These are phyloP conservation scores for Cantharis rustica DNA, from an alignment of 2,888 invertebrate genomes.

Conservation along the genomic window DNA sequence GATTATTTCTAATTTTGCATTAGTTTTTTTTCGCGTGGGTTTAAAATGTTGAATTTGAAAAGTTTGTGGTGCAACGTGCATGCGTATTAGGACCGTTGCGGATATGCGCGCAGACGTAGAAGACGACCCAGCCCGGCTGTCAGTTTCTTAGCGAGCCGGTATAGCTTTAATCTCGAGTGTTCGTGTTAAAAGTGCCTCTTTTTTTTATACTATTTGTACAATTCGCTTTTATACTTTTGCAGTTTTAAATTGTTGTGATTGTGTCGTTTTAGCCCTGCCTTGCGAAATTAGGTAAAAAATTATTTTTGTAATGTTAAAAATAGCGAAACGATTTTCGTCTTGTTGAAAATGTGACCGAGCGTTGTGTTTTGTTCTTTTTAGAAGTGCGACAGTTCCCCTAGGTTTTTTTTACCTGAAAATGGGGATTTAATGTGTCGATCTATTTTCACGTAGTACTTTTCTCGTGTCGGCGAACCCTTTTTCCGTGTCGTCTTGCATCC, in stretches of 20 bases:
- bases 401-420: background rate
- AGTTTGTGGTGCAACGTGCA: constrained; percentile 5
- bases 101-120: constrained; percentile 25
- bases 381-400: background rate
- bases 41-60: constrained; percentile 2
- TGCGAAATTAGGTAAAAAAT: background rate
- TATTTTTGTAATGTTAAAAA: background rate
- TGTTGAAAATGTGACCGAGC: background rate
- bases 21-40: background rate
- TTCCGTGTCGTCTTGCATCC: background rate
- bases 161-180: constrained; percentile 28
- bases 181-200: constrained; percentile 33
- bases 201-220: constrained; percentile 11
- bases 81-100: constrained; percentile 12
- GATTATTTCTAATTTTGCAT: background rate
- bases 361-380: background rate
- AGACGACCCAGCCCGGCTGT: constrained; percentile 34
- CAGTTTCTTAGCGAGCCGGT: constrained; percentile 35
- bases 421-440: background rate
- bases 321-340: background rate
- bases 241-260: background rate
- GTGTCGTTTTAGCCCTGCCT: background rate
- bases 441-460: background rate
- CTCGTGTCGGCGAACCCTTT: background rate
- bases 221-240: constrained; percentile 27